Evolutionary conservation across 2,888 invertebrate genomes (phyloP).

Genomic region (Barypeithes pellucidus): DNA sequence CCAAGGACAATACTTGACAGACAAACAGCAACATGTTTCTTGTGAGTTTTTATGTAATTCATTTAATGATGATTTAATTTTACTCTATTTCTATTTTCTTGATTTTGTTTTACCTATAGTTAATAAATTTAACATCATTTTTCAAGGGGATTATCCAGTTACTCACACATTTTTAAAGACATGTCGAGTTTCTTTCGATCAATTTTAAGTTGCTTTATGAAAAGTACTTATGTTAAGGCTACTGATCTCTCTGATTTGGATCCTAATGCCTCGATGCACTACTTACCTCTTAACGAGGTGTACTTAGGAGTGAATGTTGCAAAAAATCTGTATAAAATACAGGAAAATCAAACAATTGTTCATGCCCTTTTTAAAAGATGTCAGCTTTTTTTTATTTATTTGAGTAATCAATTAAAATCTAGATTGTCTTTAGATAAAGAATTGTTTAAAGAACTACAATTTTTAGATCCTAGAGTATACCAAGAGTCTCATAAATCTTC

Average conservation of each 20-base stretch:
- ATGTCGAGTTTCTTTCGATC: conserved; percentile 33
- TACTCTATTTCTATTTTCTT: conserved; percentile 43
- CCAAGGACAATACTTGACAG: conserved; percentile 43
- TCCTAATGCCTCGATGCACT: conserved; percentile 30
- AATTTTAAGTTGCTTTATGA: conserved; percentile 43
- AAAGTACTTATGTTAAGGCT: conserved; percentile 42
- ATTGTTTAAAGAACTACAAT: conserved; percentile 39
- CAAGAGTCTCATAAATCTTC: conserved; percentile 2
- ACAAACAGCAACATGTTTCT: conserved; percentile 43
- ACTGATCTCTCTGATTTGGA: conserved; percentile 36
- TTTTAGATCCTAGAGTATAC: conserved; percentile 48
- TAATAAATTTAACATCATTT: conserved; percentile 43
- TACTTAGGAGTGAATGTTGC: conserved; percentile 46
- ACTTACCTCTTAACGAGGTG: conserved; percentile 24
- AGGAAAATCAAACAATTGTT: conserved; percentile 30
- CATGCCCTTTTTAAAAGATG: conserved; percentile 41
- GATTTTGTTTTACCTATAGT: conserved; percentile 36
- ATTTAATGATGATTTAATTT: conserved; percentile 38
- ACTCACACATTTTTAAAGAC: conserved; percentile 39
- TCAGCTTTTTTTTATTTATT: conserved; percentile 41
- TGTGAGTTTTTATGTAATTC: conserved; percentile 44
- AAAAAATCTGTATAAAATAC: conserved; percentile 34
- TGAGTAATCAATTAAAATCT: conserved; percentile 41
- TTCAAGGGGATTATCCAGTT: conserved; percentile 49
- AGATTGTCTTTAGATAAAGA: conserved; percentile 43